These are phyloP conservation scores for Icerya purchasi DNA, from an alignment of 2,888 invertebrate species.

Conservation along the genomic window DNA sequence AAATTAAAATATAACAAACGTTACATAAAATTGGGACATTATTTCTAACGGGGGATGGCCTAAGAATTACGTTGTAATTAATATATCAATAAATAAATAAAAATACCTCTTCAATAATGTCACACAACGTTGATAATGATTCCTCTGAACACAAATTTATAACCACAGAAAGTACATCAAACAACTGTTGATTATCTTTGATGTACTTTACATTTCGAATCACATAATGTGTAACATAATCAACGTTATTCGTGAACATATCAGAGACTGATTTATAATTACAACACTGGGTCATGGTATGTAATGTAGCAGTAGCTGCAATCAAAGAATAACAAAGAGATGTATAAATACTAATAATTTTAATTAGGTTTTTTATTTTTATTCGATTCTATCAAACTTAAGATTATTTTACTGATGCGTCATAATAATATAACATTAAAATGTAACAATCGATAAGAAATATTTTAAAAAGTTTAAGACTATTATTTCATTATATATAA, in stretches of 20 bases:
- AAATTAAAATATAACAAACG: too few species aligned
- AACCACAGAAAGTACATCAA: conserved; percentile 7
- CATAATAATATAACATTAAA: too few species aligned
- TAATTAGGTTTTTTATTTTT: too few species aligned
- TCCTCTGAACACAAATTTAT: conserved; percentile 2
- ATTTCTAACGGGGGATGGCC: too few species aligned
- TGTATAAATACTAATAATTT: too few species aligned
- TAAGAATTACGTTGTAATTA: neutral
- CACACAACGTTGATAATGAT: conserved; percentile 1
- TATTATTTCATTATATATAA: too few species aligned
- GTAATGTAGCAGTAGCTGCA: conserved; percentile 1
- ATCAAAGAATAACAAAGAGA: neutral
- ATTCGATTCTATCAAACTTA: too few species aligned
- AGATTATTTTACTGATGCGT: too few species aligned
- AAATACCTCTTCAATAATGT: conserved; percentile 2
- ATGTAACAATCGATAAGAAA: too few species aligned
- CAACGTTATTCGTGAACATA: conserved; percentile 6
- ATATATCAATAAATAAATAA: neutral
- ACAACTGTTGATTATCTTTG: conserved; percentile 2
- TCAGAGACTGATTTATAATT: conserved; percentile 2
- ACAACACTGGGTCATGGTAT: conserved; percentile 1
- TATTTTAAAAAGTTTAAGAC: too few species aligned
- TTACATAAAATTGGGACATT: too few species aligned
- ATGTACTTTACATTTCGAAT: conserved; percentile 4
- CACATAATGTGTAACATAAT: conserved; percentile 6